A percentile compares a stretch with the other conserved stretches of the same genome.
phyloP scores from a whole-genome alignment of 2,113 vertebrate species.

The Engystomops pustulosus region DNA sequence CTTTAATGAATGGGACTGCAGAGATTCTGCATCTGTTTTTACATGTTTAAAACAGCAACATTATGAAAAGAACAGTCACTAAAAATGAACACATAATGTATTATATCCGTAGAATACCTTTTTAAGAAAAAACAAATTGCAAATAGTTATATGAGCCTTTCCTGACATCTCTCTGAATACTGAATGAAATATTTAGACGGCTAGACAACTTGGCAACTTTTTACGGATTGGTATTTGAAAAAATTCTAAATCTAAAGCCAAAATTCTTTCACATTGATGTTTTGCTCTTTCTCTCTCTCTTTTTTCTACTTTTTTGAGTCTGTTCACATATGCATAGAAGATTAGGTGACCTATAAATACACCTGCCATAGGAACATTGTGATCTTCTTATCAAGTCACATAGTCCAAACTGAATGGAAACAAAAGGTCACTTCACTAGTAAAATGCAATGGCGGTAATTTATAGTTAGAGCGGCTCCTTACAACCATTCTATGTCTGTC shows the following conservation, averaged over 20 bases:
- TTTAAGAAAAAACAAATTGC: neutral
- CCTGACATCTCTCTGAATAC: constrained; percentile 35
- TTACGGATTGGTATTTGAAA: constrained; percentile 44
- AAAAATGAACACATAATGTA: neutral
- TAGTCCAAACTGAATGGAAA: neutral
- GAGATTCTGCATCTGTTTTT: too few relatives aligned
- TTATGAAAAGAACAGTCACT: too few relatives aligned
- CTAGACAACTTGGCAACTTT: constrained; percentile 50
- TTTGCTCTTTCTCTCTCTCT: constrained; percentile 27
- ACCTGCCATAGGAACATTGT: constrained; percentile 6
- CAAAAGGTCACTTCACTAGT: neutral
- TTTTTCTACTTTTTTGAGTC: constrained; percentile 16
- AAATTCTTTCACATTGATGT: constrained; percentile 47
- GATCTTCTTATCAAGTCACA: neutral
- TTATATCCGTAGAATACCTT: neutral
- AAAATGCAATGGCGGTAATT: too few relatives aligned
- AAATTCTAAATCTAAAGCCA: constrained; percentile 29
- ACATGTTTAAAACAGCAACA: neutral
- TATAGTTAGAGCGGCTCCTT: too few relatives aligned
- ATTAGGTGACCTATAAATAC: neutral
- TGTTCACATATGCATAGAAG: neutral
- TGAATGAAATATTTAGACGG: constrained; percentile 46
- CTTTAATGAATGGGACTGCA: too few relatives aligned
- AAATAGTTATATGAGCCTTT: constrained; percentile 33
- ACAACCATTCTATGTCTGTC: too few relatives aligned